Base-by-base conservation (phyloP, 2,797 vertebrate genomes). In the Danio jaintianensis region DNA sequence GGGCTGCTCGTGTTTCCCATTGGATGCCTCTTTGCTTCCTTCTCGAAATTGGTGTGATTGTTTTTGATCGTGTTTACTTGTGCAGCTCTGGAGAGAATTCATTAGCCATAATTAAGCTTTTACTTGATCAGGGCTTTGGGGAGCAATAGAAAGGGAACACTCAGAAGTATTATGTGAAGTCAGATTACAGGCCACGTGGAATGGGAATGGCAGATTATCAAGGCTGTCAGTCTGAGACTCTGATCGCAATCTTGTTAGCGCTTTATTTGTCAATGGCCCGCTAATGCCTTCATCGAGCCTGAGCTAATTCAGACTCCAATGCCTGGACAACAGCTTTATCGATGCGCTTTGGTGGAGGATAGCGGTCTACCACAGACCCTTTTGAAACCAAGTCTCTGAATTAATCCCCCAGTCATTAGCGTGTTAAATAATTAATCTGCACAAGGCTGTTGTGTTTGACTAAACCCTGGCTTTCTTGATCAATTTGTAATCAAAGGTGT, bases 41-140 rank as follows among this genome's bases (percentile, higher is more conserved):
- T 80, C 83, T 83, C 81, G 90, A 89, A 90, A 91, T 89, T 87
- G 82, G 84, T 81, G 71, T 80, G 86, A 92, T 92, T 88, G 83
- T 88, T 84, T 90, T 91, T 93, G 90, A 93, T 92, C 86, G 78
- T 92, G 92, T 93, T 94, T 93, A 93, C 90, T n/a, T 87, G 87
- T 47, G 75, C 78, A 90, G 89, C 88, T 92, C 86, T 92, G 90
- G 90, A 91, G 86, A 88, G 89, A 93, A 92, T 93, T 94, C 90
- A 94, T 93, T 93, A 92, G 87, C 87, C 82, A 83, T 90, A 94
- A 93, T 94, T 92, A 93, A 92, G 89, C 87, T 83, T 93, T 93
- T 91, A 93, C 89, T 93, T 94, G 91, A 93, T 94, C 91, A 92
- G 89, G 88, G 89, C 81, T 86, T 87, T 88, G 82, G 83, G 80